phyloP scores from a whole-genome alignment of 2,888 invertebrate genomes.

The Gymnoscelis rufifasciata region DNA sequence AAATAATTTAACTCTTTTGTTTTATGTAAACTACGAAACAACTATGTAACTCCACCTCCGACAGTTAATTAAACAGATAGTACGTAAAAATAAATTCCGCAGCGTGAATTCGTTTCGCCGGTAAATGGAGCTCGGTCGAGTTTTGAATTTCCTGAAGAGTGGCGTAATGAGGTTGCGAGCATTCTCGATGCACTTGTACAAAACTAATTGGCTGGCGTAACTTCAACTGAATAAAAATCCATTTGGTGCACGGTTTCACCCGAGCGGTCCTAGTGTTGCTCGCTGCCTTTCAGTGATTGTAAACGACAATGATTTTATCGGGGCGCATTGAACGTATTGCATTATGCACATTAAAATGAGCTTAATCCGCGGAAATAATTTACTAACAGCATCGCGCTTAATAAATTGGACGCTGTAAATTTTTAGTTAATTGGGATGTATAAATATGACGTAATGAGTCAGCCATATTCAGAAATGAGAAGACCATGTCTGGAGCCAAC shows the following conservation, averaged over 20 bases:
- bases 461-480: no score
- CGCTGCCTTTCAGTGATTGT: conserved; percentile 18
- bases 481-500: no score
- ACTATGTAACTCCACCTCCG: neutral
- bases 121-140: conserved; percentile 34
- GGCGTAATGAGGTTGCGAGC: conserved; percentile 52
- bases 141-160: conserved; percentile 45
- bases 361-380: conserved; percentile 2
- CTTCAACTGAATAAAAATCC: conserved; percentile 63
- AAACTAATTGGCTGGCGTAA: conserved; percentile 64
- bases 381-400: conserved; percentile 5
- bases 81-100: conserved; percentile 16
- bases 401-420: conserved; percentile 1
- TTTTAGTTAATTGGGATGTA: neutral
- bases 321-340: conserved; percentile 6
- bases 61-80: conserved; percentile 16
- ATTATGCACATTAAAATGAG: conserved; percentile 2
- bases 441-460: no score
- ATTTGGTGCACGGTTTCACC: conserved; percentile 51
- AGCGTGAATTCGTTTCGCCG: conserved; percentile 25
- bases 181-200: conserved; percentile 62
- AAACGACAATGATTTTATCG: conserved; percentile 21
- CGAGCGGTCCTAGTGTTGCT: conserved; percentile 39
- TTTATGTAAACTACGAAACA: conserved; percentile 4
- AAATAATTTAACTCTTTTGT: neutral